Evolutionary conservation across 2,113 vertebrate species (phyloP).

Genomic region (Megatriorchis doriae): DNA sequence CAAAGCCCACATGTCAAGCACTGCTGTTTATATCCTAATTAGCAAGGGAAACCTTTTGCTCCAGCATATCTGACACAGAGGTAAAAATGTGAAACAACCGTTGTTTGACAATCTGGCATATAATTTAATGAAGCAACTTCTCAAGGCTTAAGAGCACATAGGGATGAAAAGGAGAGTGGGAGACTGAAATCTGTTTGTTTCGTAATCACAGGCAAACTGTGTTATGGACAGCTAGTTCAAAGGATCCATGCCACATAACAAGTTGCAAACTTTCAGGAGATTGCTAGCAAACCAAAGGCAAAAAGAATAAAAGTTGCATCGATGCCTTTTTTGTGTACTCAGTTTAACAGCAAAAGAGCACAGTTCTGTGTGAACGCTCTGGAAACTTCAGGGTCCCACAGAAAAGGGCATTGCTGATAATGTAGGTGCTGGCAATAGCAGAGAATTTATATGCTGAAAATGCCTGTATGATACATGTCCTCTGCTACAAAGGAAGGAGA

Average conservation of each 20-base stretch:
- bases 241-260: not conserved
- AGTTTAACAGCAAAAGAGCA: not conserved
- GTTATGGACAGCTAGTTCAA: not conserved
- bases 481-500: not conserved
- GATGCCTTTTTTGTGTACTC: not conserved
- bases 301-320: not conserved
- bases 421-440: not conserved
- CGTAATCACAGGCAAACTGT: not conserved
- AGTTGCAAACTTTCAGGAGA: not conserved
- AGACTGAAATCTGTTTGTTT: not conserved
- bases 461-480: not conserved
- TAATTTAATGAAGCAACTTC: not conserved
- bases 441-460: not conserved
- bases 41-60: not conserved
- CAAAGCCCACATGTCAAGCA: not conserved
- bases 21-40: not conserved
- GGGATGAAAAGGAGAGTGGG: not conserved
- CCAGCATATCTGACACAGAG: not conserved
- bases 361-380: not conserved
- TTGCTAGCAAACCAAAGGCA: not conserved
- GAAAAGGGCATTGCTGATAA: not conserved
- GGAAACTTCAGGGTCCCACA: not conserved
- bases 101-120: not conserved
- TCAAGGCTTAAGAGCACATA: accelerated
- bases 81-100: not conserved